A percentile compares a stretch with the other conserved stretches of the same genome.
These are phyloP conservation scores for Netelia virgata DNA, from an alignment of 2,888 invertebrate genomes.

Conservation along the genomic window DNA sequence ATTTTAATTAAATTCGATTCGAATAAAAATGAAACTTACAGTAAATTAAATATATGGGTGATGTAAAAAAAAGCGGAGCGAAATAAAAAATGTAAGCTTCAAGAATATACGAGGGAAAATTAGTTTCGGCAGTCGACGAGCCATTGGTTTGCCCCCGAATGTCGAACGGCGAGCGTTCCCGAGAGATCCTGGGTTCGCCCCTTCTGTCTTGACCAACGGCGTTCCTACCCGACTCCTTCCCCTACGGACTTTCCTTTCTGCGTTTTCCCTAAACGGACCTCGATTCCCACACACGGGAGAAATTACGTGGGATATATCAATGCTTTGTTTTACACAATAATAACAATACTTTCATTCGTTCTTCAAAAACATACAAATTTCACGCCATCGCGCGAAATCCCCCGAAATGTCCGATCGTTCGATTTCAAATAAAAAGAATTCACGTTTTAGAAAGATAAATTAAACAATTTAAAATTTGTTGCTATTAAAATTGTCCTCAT, in stretches of 20 bases:
- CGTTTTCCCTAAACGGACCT: background rate
- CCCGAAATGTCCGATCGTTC: too few relatives aligned
- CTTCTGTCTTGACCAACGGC: slow-evolving; percentile 29
- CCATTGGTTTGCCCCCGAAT: slow-evolving; percentile 51
- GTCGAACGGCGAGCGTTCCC: slow-evolving; percentile 40
- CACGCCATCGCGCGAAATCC: too few relatives aligned
- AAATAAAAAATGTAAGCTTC: slow-evolving; percentile 32
- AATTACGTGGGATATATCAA: slow-evolving; percentile 9
- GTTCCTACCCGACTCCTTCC: slow-evolving; percentile 11
- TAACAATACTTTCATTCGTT: too few relatives aligned
- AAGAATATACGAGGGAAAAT: slow-evolving; percentile 47
- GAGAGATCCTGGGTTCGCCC: slow-evolving; percentile 44
- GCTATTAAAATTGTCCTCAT: background rate
- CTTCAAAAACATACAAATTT: too few relatives aligned
- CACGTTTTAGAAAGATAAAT: background rate
- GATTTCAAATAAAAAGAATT: too few relatives aligned
- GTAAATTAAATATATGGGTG: slow-evolving; percentile 5
- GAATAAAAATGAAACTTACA: slow-evolving; percentile 9
- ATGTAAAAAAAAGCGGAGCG: slow-evolving; percentile 9
- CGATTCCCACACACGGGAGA: background rate
- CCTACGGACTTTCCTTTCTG: background rate
- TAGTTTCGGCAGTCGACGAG: slow-evolving; percentile 62
- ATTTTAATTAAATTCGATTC: too few relatives aligned
- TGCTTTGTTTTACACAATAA: background rate
- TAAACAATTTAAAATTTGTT: background rate